Evolutionary conservation across 2,888 invertebrate species (phyloP).

Genomic region (Gasteruption jaculator): DNA sequence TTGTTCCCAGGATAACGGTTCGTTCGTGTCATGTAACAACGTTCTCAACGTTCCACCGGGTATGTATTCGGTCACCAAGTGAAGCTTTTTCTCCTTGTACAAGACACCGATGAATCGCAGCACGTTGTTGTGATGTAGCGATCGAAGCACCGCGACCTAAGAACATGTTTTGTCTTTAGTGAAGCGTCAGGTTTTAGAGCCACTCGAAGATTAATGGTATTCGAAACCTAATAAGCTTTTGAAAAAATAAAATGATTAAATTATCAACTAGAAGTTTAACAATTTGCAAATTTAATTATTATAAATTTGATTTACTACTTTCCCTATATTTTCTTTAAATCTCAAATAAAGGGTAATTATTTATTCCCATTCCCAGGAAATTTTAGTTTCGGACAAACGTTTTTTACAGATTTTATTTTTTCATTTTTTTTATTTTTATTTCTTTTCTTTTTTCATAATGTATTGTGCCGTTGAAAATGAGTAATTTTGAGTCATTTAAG

Average conservation of each 20-base stretch:
- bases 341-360: no score
- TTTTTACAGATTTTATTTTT: no score
- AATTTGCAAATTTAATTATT: background rate
- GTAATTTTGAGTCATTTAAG: background rate
- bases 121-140: constrained; percentile 85
- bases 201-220: background rate
- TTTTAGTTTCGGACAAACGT: no score
- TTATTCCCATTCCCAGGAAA: no score
- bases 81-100: constrained; percentile 86
- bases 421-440: no score
- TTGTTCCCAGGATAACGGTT: constrained; percentile 72
- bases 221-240: constrained; percentile 1
- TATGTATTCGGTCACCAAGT: constrained; percentile 90
- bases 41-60: constrained; percentile 87
- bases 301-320: background rate
- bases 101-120: constrained; percentile 88
- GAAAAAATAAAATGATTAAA: constrained; percentile 4
- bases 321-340: background rate
- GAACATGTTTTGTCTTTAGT: constrained; percentile 19
- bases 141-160: constrained; percentile 85
- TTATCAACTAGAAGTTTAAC: no score
- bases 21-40: constrained; percentile 69
- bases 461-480: constrained; percentile 2
- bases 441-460: no score
- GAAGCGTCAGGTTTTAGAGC: no score